Evolutionary conservation across 2,888 invertebrate species (phyloP).

Genomic region (Dione vanillae): DNA sequence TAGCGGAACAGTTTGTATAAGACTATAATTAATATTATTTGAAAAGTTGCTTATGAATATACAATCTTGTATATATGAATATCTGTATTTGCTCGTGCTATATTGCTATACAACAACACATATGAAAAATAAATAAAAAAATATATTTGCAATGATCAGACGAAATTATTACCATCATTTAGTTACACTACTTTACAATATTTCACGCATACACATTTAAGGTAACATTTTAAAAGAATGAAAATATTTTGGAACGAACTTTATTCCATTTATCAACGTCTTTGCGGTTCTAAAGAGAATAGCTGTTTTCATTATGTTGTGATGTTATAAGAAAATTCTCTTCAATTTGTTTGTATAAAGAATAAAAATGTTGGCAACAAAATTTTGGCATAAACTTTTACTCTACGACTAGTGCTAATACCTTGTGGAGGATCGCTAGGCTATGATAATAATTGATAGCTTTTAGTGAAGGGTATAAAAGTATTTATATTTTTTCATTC

Average conservation of each 20-base stretch:
- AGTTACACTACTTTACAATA: background rate
- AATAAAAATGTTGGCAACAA: slow-evolving; percentile 10
- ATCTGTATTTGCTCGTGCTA: too few relatives aligned
- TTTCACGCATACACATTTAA: slow-evolving; percentile 7
- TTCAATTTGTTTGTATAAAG: slow-evolving; percentile 18
- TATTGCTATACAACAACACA: too few relatives aligned
- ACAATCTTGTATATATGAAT: too few relatives aligned
- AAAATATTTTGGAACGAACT: slow-evolving; percentile 22
- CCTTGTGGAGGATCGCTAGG: background rate
- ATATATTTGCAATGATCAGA: background rate
- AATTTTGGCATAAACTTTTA: slow-evolving; percentile 1
- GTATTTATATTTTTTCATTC: too few relatives aligned
- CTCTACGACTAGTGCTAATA: background rate
- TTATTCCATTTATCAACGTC: slow-evolving; percentile 21
- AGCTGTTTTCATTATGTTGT: slow-evolving; percentile 21
- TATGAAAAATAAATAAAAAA: too few relatives aligned
- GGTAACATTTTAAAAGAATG: slow-evolving; percentile 3
- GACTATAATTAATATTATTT: too few relatives aligned
- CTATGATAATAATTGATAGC: background rate
- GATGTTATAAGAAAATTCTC: slow-evolving; percentile 16
- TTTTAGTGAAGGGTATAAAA: background rate
- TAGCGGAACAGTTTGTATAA: too few relatives aligned
- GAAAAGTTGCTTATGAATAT: too few relatives aligned
- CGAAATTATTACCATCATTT: background rate
- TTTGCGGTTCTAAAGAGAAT: slow-evolving; percentile 12